phyloP scores from a whole-genome alignment of 1,140 invertebrate species.

The Zaprionus kolodkinae region DNA sequence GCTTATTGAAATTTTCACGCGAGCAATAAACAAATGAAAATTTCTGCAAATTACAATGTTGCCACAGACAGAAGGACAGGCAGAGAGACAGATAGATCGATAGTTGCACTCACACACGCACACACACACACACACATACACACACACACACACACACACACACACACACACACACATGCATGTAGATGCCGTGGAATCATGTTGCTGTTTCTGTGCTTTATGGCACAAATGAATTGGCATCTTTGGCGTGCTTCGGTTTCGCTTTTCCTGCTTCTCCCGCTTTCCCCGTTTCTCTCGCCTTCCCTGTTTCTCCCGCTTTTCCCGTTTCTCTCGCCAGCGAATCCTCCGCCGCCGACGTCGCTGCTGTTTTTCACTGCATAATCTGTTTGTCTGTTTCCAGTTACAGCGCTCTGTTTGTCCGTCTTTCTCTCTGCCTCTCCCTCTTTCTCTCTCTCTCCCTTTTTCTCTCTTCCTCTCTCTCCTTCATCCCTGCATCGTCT shows the following conservation, averaged over 20 bases:
- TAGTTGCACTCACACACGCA: slow-evolving; percentile 55
- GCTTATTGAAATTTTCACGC: slow-evolving; percentile 17
- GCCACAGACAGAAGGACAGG: slow-evolving; percentile 5
- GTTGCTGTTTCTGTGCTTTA: slow-evolving; percentile 46
- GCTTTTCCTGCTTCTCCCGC: background rate
- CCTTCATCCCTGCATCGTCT: background rate
- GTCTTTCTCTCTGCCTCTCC: background rate
- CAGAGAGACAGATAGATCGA: slow-evolving; percentile 48
- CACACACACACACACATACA: slow-evolving; percentile 25
- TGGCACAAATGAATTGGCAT: slow-evolving; percentile 78
- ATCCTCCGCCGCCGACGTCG: slow-evolving; percentile 11
- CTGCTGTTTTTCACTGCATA: slow-evolving; percentile 63
- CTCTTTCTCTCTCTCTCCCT: background rate
- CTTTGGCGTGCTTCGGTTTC: slow-evolving; percentile 63
- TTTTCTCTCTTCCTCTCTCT: background rate
- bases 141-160: slow-evolving; percentile 13
- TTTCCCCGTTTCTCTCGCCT: background rate
- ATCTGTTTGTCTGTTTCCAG: slow-evolving; percentile 51
- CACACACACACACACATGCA: slow-evolving; percentile 23
- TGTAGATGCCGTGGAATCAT: background rate
- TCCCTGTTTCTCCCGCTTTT: background rate
- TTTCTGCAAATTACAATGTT: slow-evolving; percentile 64
- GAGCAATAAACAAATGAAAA: slow-evolving; percentile 51
- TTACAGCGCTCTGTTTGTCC: background rate
- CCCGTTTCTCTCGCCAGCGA: slow-evolving; percentile 40